Conservation (phyloP, 2,888 invertebrate species). For the Abscondita cerata region DNA sequence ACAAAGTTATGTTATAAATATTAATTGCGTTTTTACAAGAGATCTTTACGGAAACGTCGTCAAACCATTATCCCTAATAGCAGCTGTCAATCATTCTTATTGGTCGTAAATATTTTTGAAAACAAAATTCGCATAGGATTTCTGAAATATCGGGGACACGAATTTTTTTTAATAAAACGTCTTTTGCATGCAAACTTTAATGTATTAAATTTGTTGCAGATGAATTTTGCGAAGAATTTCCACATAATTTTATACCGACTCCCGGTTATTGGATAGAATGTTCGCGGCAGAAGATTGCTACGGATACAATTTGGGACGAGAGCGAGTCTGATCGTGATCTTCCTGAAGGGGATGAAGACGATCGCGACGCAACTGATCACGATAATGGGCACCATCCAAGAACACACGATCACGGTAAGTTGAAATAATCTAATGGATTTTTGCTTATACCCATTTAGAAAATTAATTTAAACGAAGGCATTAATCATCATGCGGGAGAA, state of each 20-base stretch:
- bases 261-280: slow-evolving; percentile 97
- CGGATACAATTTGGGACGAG: slow-evolving; percentile 88
- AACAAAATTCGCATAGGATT: too few relatives aligned
- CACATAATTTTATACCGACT: slow-evolving; percentile 88
- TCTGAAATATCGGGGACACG: too few relatives aligned
- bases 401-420: slow-evolving; percentile 40
- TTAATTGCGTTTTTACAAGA: too few relatives aligned
- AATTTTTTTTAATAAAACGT: background rate
- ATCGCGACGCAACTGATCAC: slow-evolving; percentile 54
- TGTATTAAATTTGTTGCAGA: slow-evolving; percentile 63
- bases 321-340: slow-evolving; percentile 78
- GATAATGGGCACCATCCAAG: slow-evolving; percentile 53
- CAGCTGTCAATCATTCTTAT: too few relatives aligned
- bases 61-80: too few relatives aligned
- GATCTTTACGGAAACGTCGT: too few relatives aligned
- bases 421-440: slow-evolving; percentile 1
- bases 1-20: too few relatives aligned
- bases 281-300: slow-evolving; percentile 85
- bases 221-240: slow-evolving; percentile 92
- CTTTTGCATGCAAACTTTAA: background rate
- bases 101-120: too few relatives aligned
- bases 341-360: slow-evolving; percentile 59
- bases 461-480: slow-evolving; percentile 1
- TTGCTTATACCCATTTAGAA: background rate
- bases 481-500: background rate